Conservation (phyloP, 2,888 invertebrate species). For the Cinara cedri region DNA sequence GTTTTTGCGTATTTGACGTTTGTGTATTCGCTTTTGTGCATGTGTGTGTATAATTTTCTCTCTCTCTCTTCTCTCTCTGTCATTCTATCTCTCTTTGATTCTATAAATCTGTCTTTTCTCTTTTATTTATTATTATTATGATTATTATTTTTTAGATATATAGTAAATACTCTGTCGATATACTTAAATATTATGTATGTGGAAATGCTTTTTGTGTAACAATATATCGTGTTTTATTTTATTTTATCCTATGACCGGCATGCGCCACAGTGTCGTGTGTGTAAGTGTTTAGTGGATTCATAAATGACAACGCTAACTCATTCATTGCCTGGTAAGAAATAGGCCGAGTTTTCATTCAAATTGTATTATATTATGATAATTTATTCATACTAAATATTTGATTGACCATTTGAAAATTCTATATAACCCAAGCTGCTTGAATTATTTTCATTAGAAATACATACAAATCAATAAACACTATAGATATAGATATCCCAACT, state of each 20-base stretch:
- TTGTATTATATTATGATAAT: not conserved
- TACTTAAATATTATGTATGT: not conserved
- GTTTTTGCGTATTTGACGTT: not conserved
- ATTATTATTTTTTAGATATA: not conserved
- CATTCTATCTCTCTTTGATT: constrained; percentile 30
- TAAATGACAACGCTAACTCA: constrained; percentile 67
- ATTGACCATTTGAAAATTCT: not conserved
- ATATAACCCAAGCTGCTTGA: not conserved
- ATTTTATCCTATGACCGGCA: constrained; percentile 36
- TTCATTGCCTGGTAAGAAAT: constrained; percentile 65
- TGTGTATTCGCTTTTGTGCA: not conserved
- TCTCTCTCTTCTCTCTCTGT: constrained; percentile 8
- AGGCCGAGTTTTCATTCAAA: not conserved
- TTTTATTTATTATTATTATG: constrained; percentile 15
- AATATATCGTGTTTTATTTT: not conserved
- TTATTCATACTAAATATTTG: not conserved
- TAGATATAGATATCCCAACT: too few species aligned
- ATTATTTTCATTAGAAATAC: not conserved
- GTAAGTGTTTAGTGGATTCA: constrained; percentile 34
- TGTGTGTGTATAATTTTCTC: constrained; percentile 2
- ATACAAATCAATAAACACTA: constrained; percentile 29
- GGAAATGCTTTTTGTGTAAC: not conserved
- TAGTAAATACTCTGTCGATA: not conserved
- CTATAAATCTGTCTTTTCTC: constrained; percentile 42
- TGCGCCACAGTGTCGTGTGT: constrained; percentile 47